Evolutionary conservation across 1,140 invertebrate genomes (phyloP).

Genomic region (Zaprionus lachaisei): DNA sequence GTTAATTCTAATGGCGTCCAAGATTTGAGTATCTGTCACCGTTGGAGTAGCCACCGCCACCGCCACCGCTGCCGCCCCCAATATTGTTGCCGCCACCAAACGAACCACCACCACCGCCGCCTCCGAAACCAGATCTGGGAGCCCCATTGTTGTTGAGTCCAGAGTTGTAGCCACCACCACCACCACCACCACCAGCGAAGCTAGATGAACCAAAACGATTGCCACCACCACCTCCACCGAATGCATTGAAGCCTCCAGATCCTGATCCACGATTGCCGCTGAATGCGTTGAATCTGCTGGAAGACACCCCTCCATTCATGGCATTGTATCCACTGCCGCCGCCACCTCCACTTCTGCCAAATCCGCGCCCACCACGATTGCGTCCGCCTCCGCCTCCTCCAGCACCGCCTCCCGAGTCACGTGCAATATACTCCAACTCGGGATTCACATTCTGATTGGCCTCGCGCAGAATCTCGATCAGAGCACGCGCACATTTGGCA

Average conservation of each 20-base stretch:
- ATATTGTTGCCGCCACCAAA: conserved; percentile 17
- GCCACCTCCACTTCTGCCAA: conserved; percentile 13
- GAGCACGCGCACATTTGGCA: conserved; percentile 91
- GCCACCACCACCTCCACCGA: conserved; percentile 7
- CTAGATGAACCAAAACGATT: conserved; percentile 14
- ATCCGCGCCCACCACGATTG: conserved; percentile 50
- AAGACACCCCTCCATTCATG: conserved; percentile 4
- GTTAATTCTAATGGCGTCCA: conserved; percentile 28
- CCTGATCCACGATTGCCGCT: conserved; percentile 19
- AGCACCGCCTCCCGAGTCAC: conserved; percentile 38
- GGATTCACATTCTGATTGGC: conserved; percentile 90
- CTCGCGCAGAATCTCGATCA: conserved; percentile 95
- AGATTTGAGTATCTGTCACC: conserved; percentile 31
- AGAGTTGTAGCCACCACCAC: conserved; percentile 1
- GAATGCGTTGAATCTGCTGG: conserved; percentile 28
- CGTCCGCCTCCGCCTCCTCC: conserved; percentile 46
- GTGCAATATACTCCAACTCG: conserved; percentile 87
- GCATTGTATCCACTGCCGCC: conserved; percentile 9
- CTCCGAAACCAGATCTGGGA: background rate
- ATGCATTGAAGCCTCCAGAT: conserved; percentile 15
- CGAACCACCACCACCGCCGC: conserved; percentile 13
- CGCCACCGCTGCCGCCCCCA: conserved; percentile 14
- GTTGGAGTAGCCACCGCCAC: conserved; percentile 30
- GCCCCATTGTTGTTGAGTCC: conserved; percentile 1
- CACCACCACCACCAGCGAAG: background rate